These are phyloP conservation scores for Ormyrus pomaceus DNA, from an alignment of 2,888 invertebrate species.

Conservation along the genomic window DNA sequence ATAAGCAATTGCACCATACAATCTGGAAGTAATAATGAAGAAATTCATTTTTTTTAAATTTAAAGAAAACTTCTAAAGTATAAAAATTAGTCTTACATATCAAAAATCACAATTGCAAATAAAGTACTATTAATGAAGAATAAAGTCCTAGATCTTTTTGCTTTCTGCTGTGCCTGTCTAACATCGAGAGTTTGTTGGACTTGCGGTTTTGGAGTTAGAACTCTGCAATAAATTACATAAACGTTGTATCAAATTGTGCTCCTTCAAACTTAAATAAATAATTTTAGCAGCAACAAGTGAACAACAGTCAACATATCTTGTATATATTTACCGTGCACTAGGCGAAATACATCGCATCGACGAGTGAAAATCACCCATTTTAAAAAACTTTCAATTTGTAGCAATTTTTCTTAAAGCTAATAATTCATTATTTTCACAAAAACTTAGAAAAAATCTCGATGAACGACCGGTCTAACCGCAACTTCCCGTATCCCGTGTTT, in stretches of 20 bases:
- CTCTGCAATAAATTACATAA: constrained; percentile 59
- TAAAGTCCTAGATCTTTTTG: constrained; percentile 79
- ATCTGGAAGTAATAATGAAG: constrained; percentile 58
- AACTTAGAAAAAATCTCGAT: not conserved
- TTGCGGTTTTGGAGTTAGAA: constrained; percentile 74
- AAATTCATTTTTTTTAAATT: not conserved
- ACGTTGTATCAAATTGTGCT: not conserved
- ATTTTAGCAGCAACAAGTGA: not conserved
- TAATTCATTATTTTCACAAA: constrained; percentile 15
- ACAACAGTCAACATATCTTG: not conserved
- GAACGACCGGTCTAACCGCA: constrained; percentile 18
- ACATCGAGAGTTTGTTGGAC: constrained; percentile 78
- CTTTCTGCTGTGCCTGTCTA: constrained; percentile 77
- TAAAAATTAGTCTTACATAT: constrained; percentile 77
- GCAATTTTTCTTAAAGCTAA: not conserved
- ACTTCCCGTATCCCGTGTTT: not conserved
- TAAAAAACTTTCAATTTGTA: not conserved
- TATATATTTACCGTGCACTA: constrained; percentile 67
- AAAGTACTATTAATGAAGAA: constrained; percentile 78
- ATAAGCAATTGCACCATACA: constrained; percentile 67
- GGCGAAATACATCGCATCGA: constrained; percentile 70
- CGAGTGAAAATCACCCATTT: constrained; percentile 70
- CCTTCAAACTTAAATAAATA: not conserved
- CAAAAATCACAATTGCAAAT: constrained; percentile 78
- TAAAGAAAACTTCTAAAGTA: not conserved